Base-by-base conservation (phyloP, 1,140 invertebrate species). In the Mylabris phalerata region DNA sequence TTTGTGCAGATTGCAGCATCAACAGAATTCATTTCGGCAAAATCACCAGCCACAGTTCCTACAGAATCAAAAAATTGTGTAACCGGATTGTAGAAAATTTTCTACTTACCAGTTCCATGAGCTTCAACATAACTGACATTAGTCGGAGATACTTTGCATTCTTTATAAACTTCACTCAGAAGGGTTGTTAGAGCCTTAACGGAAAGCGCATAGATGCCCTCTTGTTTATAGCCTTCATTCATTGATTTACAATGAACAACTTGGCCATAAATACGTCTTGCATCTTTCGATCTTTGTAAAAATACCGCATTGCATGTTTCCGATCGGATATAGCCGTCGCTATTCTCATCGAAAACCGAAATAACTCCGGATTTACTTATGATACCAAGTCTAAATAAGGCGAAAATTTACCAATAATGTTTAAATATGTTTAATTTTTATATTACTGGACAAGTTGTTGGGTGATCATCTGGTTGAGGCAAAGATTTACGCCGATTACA, bases 191-290 rank as follows among this genome's bases (percentile, higher is more conserved):
- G 95, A 50, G 90, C 79, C 19, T 83, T 77, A 26, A 89, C 90
- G 2, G 90, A 92, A 0, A 95, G 95, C 70, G 92, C 97, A 0
- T 92, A 95, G 57, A 98, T 94, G 9, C 90, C 90, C 68, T 79
- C 70, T 39, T 77, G 74, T 73, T 88, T 89, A 69, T 80, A 83
- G 0, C 93, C 93, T 76, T 95, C 92, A 67, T 87, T 89, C 75
- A 95, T 95, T 6, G 81, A 84, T 67, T 84, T 84, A 0, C 79
- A 75, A 64, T 82, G 76, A 1, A 81, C 64, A 0, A 80, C 64
- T 60, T 78, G 75, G 5, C 74, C 74, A 67, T 93, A 93, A 5
- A 90, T 77, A 50, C 92, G 76, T 66, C 84, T 86, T 0, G 93
- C 88, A 67, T 87, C 76, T 62, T 86, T 84, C 1, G 83, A 79